Evolutionary conservation across 1,140 invertebrate species (phyloP), one percentile per base, ranked within the genome.

Genomic region (Forficula auricularia): DNA sequence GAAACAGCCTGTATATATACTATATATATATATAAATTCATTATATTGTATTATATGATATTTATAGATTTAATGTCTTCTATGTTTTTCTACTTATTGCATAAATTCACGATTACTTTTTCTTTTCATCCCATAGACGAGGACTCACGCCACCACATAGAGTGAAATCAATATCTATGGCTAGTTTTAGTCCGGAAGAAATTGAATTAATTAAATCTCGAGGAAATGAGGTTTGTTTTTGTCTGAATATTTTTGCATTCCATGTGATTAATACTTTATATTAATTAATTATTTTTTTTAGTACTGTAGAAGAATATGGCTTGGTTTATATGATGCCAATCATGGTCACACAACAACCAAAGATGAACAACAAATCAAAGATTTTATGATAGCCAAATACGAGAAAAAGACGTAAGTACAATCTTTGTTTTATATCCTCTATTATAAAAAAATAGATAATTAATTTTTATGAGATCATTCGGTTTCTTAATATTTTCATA

Each of bases 111-210:
- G 22, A 27, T 6, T 27, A 27, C 4, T 27, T 4, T 27, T 27
- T 27, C 10, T 27, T 27, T 27, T 27, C 10, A 6, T 27, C 22
- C 10, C 22, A 30, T 68, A 97, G 91, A 60, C 75, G 92, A 59
- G 94, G 92, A 40, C 65, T 98, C 50, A 97, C 91, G 54, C 92
- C 94, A 36, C 94, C 92, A 46, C 91, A 97, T 63, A 71, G 94
- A 49, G 90, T 97, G 19, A 98, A 98, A 65, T 97, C 92, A 27
- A 97, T 98, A 53, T 95, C 91, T 6, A 96, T 98, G 92, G 87
- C 92, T 33, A 94, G 84, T 54, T 98, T 98, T 62, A 91, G 82
- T 46, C 73, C 79, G 49, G 92, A 98, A 50, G 94, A 98, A 68
- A 81, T 98, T 57, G 87, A 92, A 59, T 81, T 86, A 55, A 71